Base-by-base conservation (phyloP, 2,797 vertebrate genomes). In the Alca torda region DNA sequence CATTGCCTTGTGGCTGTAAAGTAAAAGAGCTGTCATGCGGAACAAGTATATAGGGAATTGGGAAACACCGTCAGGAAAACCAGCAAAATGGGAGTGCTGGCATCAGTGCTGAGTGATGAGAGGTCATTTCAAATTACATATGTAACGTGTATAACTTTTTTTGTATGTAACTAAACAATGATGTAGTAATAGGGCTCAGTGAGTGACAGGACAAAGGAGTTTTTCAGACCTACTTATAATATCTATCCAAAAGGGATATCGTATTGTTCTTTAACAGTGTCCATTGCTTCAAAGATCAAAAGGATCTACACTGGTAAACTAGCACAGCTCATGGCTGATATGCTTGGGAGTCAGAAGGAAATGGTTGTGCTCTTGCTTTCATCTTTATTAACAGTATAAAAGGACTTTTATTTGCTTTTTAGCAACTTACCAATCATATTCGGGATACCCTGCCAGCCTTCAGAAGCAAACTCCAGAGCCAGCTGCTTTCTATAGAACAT, bases 371-470 rank as follows among this genome's bases (percentile, higher is more conserved):
- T 72, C 26, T 76, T 94, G 30, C 41, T 41, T 94, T 86, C 72
- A 53, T 77, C 30, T 48, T 18, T 84, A 50, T 64, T 93, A 65
- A 73, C 65, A 85, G 69, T 89, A 81, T 94, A 54, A 90, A 88
- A 84, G 35, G 26, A 60, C 30, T 90, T 87, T 70, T 89, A 61
- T 97, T 87, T 98, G 67, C 86, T 93, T 81, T 96, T 95, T 94
- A 98, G 99, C 99, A 99, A 99, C 98, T 99, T 94, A 99, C 99
- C 94, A 99, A 99, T 96, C 99, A 99, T 97, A 99, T 99, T 94
- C 98, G 99, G 68, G 99, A 99, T 57, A 99, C 98, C 4, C 96
- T 99, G 88, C 99, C 99, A 61, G 98, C 97, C 72, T 98, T 99
- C 97, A 98, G 98, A 79, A 98, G 97, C 97, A 98, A 98, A 79